A percentile compares a stretch with the other conserved stretches of the same genome.
Conservation (phyloP, 2,888 invertebrate species). For the Eupsilia transversa region DNA sequence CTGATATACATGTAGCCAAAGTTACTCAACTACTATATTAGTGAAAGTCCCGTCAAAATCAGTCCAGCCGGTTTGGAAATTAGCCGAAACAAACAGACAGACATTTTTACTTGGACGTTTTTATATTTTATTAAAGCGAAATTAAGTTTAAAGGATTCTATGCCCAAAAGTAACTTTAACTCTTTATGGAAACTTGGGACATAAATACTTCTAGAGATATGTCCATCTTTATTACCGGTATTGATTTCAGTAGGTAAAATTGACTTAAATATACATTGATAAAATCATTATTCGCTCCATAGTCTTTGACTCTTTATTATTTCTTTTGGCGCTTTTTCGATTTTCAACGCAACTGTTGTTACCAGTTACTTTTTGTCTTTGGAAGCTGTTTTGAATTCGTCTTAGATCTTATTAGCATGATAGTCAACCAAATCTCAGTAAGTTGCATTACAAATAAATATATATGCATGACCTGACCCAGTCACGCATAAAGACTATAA, state of each 20-base stretch:
- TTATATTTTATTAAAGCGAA: too few species aligned
- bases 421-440: not conserved
- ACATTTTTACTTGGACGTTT: too few species aligned
- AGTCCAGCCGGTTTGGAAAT: too few species aligned
- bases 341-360: not conserved
- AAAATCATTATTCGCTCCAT: slow-evolving; percentile 8
- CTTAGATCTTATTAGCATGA: not conserved
- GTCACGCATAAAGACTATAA: slow-evolving; percentile 18
- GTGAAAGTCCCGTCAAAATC: too few species aligned
- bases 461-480: not conserved
- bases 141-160: not conserved
- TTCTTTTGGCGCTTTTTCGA: not conserved
- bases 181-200: slow-evolving; percentile 32
- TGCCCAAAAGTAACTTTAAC: not conserved
- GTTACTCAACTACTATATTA: too few species aligned
- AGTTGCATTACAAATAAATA: slow-evolving; percentile 6
- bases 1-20: too few species aligned
- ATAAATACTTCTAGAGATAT: slow-evolving; percentile 31
- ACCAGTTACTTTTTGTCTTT: not conserved
- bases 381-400: not conserved
- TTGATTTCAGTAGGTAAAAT: slow-evolving; percentile 44
- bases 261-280: slow-evolving; percentile 19
- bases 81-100: too few species aligned
- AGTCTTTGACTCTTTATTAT: not conserved
- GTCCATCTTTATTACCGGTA: slow-evolving; percentile 31